These are phyloP conservation scores for Sycophila sp. DNA, from an alignment of 1,140 invertebrate genomes.

Conservation along the genomic window DNA sequence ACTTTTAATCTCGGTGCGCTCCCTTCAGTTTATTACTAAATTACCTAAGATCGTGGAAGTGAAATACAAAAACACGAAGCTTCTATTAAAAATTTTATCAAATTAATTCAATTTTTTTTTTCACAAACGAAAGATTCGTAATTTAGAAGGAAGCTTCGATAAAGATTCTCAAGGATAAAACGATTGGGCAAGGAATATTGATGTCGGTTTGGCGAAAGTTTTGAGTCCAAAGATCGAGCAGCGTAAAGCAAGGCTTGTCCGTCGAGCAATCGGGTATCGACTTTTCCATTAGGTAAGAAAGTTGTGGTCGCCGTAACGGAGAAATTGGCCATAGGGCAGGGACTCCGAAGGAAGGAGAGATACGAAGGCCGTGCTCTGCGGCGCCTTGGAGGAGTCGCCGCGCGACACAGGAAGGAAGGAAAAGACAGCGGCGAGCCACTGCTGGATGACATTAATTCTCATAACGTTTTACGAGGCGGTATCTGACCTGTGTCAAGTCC, in stretches of 20 bases:
- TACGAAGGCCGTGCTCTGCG: not conserved
- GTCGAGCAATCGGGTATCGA: slow-evolving; percentile 61
- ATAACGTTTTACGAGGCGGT: slow-evolving; percentile 66
- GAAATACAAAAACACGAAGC: no score
- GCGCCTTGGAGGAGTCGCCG: slow-evolving; percentile 15
- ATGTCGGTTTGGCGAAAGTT: no score
- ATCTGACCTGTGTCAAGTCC: slow-evolving; percentile 65
- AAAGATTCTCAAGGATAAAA: no score
- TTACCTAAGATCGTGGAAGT: no score
- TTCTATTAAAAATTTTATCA: no score
- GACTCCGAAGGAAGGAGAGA: slow-evolving; percentile 34
- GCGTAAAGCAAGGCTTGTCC: not conserved
- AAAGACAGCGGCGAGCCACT: slow-evolving; percentile 28
- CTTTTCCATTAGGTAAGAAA: slow-evolving; percentile 62
- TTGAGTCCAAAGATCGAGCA: not conserved
- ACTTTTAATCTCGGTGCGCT: no score
- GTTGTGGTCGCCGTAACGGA: slow-evolving; percentile 59
- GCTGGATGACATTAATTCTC: slow-evolving; percentile 63
- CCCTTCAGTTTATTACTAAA: no score
- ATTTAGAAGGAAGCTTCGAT: no score
- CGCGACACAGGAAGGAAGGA: slow-evolving; percentile 41
- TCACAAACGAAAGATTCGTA: no score
- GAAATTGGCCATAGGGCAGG: slow-evolving; percentile 56
- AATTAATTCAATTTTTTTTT: no score
- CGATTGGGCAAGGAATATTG: no score